Evolutionary conservation across 2,113 vertebrate species (phyloP), one percentile per base, ranked within the genome.

Genomic region (Dermatemys mawii): DNA sequence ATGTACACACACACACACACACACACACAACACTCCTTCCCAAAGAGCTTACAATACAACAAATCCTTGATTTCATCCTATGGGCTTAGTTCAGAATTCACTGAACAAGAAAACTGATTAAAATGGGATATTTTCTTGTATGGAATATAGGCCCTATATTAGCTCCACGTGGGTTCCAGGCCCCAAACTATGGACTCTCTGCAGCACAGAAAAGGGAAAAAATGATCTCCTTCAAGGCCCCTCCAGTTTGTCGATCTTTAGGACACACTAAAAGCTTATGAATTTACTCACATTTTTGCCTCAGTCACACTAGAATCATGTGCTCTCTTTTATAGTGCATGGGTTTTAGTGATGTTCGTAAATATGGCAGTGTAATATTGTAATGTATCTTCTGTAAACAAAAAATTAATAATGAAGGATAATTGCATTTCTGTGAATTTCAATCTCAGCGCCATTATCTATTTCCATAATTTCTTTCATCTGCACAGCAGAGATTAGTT

Each of bases 401-500:
- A 35, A 63, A n/a, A 63, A 63, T 35, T 17, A 63, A n/a, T 63
- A 63, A n/a, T 17, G 32, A 63, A 63, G 16, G 32, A 63, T 35
- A 63, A 63, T 63, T 63, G 60, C 60, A 63, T 35, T 63, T 3
- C 60, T 41, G 54, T 86, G 14, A 67, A 87, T 93, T 87, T 21
- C 12, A 57, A 8, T 22, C 88, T 51, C 8, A 14, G 75, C n/a
- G 78, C 83, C 87, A 35, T 70, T n/a, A 17, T 80, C 21, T 79
- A 12, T 63, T 81, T 7, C 1, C 46, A 63, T 41, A 54, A 92
- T n/a, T 90, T 85, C 10, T 24, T 24, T 19, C 78, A 35, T 63
- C 35, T 63, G 60, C 60, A 63, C 60, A 63, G 13, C 57, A 63
- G 60, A 7, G 16, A 78, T 94, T 80, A 84, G 86, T 96, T 93